Evolutionary conservation across 1,140 invertebrate genomes (phyloP).

Genomic region (Phocides pigmalion): DNA sequence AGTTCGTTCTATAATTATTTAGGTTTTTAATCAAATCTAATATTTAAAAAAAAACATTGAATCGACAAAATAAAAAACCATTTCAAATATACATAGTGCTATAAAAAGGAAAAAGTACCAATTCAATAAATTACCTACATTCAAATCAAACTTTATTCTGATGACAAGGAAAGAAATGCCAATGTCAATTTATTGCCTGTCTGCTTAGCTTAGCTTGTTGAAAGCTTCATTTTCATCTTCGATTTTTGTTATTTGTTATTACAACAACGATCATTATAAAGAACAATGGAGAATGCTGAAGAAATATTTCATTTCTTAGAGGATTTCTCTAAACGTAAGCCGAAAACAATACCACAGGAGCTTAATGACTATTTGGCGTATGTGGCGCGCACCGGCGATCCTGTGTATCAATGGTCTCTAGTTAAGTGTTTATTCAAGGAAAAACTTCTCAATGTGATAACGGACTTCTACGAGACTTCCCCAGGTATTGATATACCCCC

Average conservation of each 20-base stretch:
- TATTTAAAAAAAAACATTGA: no score
- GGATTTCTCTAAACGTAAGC: constrained; percentile 93
- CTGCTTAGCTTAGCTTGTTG: background rate
- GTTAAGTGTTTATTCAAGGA: constrained; percentile 94
- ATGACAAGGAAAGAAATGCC: no score
- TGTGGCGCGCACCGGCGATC: constrained; percentile 97
- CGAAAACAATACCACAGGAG: constrained; percentile 92
- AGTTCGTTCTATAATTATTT: no score
- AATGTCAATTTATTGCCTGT: background rate
- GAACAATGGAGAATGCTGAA: constrained; percentile 92
- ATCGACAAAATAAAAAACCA: no score
- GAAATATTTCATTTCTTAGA: constrained; percentile 92
- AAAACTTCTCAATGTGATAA: constrained; percentile 94
- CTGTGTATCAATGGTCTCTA: constrained; percentile 95
- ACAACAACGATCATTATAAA: background rate
- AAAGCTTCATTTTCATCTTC: background rate
- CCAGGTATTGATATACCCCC: constrained; percentile 90
- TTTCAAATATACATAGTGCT: no score
- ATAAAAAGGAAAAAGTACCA: no score
- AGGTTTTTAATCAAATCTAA: no score
- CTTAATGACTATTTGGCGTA: constrained; percentile 95
- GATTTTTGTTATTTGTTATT: background rate
- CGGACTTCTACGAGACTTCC: constrained; percentile 92
- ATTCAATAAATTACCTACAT: no score
- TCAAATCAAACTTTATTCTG: no score